Base-by-base conservation (phyloP, 2,888 invertebrate genomes). In the Venusia cambrica region DNA sequence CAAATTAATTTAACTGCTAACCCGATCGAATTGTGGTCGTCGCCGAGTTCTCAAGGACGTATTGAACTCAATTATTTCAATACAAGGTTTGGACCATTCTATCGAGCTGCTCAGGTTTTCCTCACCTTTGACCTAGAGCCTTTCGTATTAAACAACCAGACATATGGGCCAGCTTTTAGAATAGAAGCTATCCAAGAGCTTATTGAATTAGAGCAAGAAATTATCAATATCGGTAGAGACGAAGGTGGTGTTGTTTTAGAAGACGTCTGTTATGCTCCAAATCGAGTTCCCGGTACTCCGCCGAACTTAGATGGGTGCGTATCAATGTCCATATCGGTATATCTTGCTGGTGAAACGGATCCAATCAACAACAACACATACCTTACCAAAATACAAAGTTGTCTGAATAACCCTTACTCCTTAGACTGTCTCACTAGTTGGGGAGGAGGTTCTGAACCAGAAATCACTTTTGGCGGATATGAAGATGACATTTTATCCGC, bases 1-100 rank as follows among this genome's bases (percentile, higher is more conserved):
- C 83, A 83, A 33, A 73, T 97, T 45, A 73, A 90, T 40, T 88
- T 98, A 1, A 97, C 95, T 0, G 92, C 96, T 0, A 92, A 97
- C 69, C 98, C 98, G 0, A 92, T 97, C 1, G 94, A 98, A 67
- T 89, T 99, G 20, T 99, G 99, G 99, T 96, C 98, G 0, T 89
- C 96, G 0, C 93, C 95, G 1, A 75, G 87, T 11, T 97, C 97
- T 54, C 88, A 90, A 39, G 93, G 97, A 15, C 89, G 98, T 37
- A 64, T 89, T 18, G 96, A 99, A 62, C 94, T 97, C 65, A 90
- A 95, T 42, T 97, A 93, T 67, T 98, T 94, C 60, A 97, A 98
- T 70, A 75, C 89, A 5, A 91, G 93, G 57, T 99, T 99, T 68
- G 91, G 91, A 4, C 97, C 97, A 0, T 97, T 97, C 75, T 97